A percentile compares a stretch with the other conserved stretches of the same genome.
Conservation (phyloP, 2,113 vertebrate genomes). For the Oreotrochilus melanogaster region DNA sequence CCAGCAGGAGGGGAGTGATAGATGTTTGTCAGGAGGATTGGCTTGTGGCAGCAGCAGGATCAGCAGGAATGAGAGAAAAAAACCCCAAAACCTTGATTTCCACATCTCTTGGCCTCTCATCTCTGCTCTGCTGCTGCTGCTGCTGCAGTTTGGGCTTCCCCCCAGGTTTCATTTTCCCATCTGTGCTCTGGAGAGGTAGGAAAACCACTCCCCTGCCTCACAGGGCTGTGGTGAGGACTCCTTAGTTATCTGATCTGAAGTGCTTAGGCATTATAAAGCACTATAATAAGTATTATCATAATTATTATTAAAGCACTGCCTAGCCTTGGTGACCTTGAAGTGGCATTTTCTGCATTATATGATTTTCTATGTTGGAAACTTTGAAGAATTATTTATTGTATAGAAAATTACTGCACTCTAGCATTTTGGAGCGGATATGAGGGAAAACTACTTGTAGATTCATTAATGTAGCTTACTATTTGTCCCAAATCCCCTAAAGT, state of each 20-base stretch:
- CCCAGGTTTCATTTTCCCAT: neutral
- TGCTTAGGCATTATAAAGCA: constrained; percentile 57
- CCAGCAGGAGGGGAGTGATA: neutral
- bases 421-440: constrained; percentile 65
- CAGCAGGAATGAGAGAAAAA: neutral
- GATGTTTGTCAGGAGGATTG: neutral
- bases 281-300: constrained; percentile 67
- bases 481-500: constrained; percentile 24
- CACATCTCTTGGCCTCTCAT: neutral
- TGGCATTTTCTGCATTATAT: constrained; percentile 56
- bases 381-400: constrained; percentile 82
- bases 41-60: neutral
- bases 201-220: constrained; percentile 58
- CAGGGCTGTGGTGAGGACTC: neutral
- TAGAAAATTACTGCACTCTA: constrained; percentile 74
- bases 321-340: constrained; percentile 76
- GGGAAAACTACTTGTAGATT: constrained; percentile 69
- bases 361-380: constrained; percentile 60
- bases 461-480: constrained; percentile 55
- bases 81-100: neutral
- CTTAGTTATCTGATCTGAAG: constrained; percentile 38
- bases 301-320: constrained; percentile 80
- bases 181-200: neutral
- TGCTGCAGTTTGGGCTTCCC: neutral
- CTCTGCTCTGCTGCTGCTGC: neutral